phyloP scores from a whole-genome alignment of 2,797 vertebrate genomes.

The Pachyuromys duprasi region DNA sequence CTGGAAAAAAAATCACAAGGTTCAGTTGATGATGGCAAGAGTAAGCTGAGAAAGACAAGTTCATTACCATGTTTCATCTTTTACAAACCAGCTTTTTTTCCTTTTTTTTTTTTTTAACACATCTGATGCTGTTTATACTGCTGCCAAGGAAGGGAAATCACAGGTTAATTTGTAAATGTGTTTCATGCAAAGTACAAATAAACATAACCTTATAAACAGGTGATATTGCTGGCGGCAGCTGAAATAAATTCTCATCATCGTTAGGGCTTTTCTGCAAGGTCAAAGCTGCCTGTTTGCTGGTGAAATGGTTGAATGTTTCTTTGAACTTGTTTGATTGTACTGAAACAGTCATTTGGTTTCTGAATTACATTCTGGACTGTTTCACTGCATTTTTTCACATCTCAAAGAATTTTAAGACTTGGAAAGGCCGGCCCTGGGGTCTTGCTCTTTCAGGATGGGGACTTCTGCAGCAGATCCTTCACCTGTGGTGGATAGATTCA shows the following conservation, averaged over 20 bases:
- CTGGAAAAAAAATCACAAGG: background rate
- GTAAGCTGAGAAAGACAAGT: background rate
- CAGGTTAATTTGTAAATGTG: conserved; percentile 53
- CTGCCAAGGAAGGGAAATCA: conserved; percentile 51
- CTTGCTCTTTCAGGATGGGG: background rate
- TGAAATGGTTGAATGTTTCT: conserved; percentile 29
- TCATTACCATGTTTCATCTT: conserved; percentile 9
- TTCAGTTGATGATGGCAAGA: background rate
- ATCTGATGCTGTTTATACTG: conserved; percentile 8
- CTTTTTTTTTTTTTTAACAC: conserved; percentile 21
- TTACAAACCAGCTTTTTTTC: conserved; percentile 26
- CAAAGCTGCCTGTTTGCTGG: conserved; percentile 47
- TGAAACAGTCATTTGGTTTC: conserved; percentile 51
- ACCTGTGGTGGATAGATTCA: background rate
- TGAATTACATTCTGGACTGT: conserved; percentile 58
- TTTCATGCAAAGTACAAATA: conserved; percentile 52
- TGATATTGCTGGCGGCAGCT: conserved; percentile 66
- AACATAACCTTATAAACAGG: conserved; percentile 68
- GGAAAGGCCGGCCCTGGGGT: background rate
- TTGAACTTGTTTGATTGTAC: conserved; percentile 26
- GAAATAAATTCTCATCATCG: conserved; percentile 62
- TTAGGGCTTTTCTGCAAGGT: conserved; percentile 54
- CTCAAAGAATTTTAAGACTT: conserved; percentile 39
- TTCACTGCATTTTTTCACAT: conserved; percentile 44
- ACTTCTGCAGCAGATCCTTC: background rate